Conservation (phyloP, 2,797 vertebrate species). For the Helarctos malayanus region DNA sequence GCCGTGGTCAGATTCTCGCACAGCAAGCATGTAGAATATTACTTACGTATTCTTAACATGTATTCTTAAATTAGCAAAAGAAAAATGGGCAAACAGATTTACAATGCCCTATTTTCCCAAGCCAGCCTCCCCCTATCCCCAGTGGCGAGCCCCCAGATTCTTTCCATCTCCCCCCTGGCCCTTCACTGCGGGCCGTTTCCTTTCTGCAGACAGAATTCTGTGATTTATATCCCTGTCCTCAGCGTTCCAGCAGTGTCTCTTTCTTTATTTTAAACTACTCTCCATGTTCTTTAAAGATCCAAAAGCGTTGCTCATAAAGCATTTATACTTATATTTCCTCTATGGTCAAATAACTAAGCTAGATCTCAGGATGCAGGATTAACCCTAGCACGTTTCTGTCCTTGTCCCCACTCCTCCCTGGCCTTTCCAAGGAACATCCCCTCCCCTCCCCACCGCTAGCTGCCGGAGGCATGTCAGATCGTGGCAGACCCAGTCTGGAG, state of each 20-base stretch:
- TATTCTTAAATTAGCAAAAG: not conserved
- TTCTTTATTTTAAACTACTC: not conserved
- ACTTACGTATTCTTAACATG: not conserved
- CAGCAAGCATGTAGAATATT: not conserved
- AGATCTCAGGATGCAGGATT: not conserved
- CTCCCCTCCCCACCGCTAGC: not conserved
- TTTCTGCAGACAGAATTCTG: not conserved
- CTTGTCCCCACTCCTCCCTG: not conserved
- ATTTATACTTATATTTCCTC: not conserved
- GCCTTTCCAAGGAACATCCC: too few relatives aligned
- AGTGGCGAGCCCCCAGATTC: not conserved
- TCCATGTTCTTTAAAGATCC: not conserved
- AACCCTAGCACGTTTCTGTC: not conserved
- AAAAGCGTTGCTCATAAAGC: not conserved
- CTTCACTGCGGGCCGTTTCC: fast-evolving
- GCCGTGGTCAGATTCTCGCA: not conserved
- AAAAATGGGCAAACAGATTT: not conserved
- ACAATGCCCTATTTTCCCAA: not conserved
- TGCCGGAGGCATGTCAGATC: not conserved
- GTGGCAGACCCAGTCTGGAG: not conserved
- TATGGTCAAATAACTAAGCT: not conserved
- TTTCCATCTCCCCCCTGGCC: not conserved
- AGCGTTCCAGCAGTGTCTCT: not conserved
- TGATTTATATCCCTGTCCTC: not conserved
- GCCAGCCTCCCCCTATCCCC: not conserved